These are phyloP conservation scores for Andrena hattorfiana DNA, from an alignment of 2,888 invertebrate genomes.

Conservation along the genomic window DNA sequence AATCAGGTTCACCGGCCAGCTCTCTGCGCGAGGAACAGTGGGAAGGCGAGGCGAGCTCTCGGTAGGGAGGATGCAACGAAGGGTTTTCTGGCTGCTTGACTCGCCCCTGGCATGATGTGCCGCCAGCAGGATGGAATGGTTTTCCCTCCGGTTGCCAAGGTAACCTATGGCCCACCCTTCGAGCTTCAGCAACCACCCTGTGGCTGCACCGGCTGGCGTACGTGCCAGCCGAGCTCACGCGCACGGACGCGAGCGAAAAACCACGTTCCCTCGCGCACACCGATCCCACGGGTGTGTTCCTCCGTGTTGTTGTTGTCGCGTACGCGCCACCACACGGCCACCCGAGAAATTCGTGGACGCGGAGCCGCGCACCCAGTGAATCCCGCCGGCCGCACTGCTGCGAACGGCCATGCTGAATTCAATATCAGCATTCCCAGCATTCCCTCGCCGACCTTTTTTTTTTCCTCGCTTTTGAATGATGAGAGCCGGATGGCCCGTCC, in stretches of 20 bases:
- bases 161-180: conserved; percentile 83
- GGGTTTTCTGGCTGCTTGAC: conserved; percentile 73
- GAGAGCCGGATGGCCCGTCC: conserved; percentile 64
- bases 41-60: not conserved
- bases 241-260: conserved; percentile 50
- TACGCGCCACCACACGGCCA: not conserved
- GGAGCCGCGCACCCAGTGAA: conserved; percentile 55
- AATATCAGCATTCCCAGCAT: conserved; percentile 83
- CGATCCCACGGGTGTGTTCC: conserved; percentile 14
- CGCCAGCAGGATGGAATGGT: conserved; percentile 84
- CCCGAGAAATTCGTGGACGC: conserved; percentile 13
- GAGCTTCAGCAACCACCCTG: conserved; percentile 73
- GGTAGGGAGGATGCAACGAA: conserved; percentile 71
- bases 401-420: conserved; percentile 85
- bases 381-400: conserved; percentile 70
- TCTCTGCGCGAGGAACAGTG: conserved; percentile 21
- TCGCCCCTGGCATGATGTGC: conserved; percentile 78
- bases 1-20: conserved; percentile 62
- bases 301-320: not conserved
- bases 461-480: conserved; percentile 75
- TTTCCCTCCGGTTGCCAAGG: conserved; percentile 82
- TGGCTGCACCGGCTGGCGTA: conserved; percentile 57
- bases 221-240: conserved; percentile 60
- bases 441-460: conserved; percentile 74
- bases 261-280: conserved; percentile 43